These are phyloP conservation scores for Drosophila robusta DNA, from an alignment of 2,888 invertebrate species.

Conservation along the genomic window DNA sequence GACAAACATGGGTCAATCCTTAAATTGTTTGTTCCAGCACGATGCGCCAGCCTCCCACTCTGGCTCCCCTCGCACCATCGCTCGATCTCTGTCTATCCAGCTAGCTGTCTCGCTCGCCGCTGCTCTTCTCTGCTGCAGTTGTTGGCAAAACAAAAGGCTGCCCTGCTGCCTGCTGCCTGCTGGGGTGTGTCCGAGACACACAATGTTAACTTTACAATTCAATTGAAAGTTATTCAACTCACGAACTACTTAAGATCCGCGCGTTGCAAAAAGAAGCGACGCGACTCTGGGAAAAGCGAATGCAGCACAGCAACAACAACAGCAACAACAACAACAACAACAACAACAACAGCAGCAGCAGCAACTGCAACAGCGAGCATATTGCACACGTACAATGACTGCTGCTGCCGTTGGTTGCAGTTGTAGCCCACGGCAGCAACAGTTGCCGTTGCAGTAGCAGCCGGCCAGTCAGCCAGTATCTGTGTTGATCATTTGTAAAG, in stretches of 20 bases:
- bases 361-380: conserved; percentile 46
- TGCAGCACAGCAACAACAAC: conserved; percentile 38
- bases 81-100: not conserved
- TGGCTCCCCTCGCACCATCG: not conserved
- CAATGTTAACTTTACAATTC: conserved; percentile 82
- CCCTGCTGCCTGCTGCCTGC: conserved; percentile 44
- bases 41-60: conserved; percentile 52
- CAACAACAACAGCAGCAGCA: conserved; percentile 35
- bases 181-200: conserved; percentile 75
- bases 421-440: conserved; percentile 44
- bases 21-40: conserved; percentile 69
- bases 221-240: conserved; percentile 83
- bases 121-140: conserved; percentile 38
- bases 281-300: conserved; percentile 67
- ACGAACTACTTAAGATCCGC: conserved; percentile 81
- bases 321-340: conserved; percentile 31
- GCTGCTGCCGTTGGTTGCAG: conserved; percentile 44
- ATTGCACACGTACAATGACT: conserved; percentile 68
- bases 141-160: conserved; percentile 63
- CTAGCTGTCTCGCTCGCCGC: not conserved
- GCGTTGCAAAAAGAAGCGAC: conserved; percentile 68
- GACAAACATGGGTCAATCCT: conserved; percentile 64
- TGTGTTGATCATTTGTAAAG: conserved; percentile 78
- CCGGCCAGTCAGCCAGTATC: conserved; percentile 61
- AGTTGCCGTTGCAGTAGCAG: conserved; percentile 70